Conservation (phyloP, 2,797 vertebrate species). For the Myotis daubentonii region DNA sequence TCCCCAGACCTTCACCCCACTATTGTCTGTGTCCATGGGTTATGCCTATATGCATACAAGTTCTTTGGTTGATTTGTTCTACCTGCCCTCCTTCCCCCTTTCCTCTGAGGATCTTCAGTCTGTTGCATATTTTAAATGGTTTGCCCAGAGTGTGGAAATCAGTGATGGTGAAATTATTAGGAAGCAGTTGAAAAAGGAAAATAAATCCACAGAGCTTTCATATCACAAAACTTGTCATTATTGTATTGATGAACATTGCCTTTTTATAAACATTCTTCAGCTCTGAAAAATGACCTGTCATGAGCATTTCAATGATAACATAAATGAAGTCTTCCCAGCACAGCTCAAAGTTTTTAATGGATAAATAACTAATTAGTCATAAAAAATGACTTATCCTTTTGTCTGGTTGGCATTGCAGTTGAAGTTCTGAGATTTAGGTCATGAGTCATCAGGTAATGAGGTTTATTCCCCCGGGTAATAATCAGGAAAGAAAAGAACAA, state of each 20-base stretch:
- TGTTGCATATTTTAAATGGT: neutral
- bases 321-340: neutral
- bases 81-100: no score
- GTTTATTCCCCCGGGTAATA: neutral
- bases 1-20: no score
- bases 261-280: neutral
- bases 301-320: neutral
- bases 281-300: neutral
- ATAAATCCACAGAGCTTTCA: neutral
- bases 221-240: neutral
- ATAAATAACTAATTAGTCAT: slow-evolving; percentile 27
- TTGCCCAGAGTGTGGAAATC: neutral
- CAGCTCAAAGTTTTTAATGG: neutral
- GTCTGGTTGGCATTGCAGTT: neutral
- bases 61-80: no score
- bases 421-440: neutral
- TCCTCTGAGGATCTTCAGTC: no score
- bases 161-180: neutral
- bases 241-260: neutral
- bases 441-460: neutral
- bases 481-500: neutral
- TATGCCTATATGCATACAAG: no score
- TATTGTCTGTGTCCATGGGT: no score
- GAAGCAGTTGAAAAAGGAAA: neutral
- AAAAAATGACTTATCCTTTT: slow-evolving; percentile 5